These are phyloP conservation scores for Rhinoderma darwinii DNA, from an alignment of 2,113 vertebrate genomes.

Conservation along the genomic window DNA sequence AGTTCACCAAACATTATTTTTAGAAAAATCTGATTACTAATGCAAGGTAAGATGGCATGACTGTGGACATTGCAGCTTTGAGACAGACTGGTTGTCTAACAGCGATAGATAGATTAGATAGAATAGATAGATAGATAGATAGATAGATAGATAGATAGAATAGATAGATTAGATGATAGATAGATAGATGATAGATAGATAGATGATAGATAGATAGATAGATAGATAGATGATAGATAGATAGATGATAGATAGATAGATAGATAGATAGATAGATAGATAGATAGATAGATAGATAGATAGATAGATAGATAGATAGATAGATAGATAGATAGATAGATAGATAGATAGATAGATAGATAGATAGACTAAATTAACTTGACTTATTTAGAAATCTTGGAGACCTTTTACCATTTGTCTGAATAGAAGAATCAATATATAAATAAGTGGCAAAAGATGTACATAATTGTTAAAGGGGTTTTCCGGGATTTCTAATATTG, in stretches of 20 bases:
- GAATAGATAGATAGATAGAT: constrained; percentile 4
- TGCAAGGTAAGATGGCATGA: neutral
- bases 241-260: no score
- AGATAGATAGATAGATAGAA: neutral
- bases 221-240: neutral
- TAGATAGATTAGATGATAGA: no score
- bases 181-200: neutral
- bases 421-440: no score
- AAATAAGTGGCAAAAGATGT: no score
- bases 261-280: constrained; percentile 4
- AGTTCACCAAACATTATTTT: neutral
- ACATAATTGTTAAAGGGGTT: no score
- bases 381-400: no score
- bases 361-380: neutral
- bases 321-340: neutral
- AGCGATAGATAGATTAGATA: neutral
- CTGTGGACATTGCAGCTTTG: neutral
- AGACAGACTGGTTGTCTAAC: neutral
- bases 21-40: neutral
- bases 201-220: neutral
- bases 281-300: neutral
- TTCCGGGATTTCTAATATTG: no score
- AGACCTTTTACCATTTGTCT: no score
- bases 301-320: neutral
- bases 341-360: neutral